A percentile compares a stretch with the other conserved stretches of the same genome.
Evolutionary conservation across 2,797 vertebrate genomes (phyloP).

Genomic region (Sus cebifrons): DNA sequence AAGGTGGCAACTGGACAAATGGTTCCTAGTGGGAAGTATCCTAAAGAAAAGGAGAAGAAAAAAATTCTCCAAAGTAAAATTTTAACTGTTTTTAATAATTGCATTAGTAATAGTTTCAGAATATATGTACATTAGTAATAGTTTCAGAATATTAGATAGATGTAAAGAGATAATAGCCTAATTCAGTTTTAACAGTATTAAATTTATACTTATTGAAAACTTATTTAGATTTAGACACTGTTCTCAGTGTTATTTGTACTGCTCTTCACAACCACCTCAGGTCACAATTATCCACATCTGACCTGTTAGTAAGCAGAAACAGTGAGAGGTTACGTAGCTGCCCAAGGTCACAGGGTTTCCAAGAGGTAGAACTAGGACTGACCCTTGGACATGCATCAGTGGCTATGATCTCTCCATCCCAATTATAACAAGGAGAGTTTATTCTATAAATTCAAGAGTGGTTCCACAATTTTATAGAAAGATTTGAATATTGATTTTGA

Average conservation of each 20-base stretch:
- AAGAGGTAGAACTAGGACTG: neutral
- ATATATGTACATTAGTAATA: neutral
- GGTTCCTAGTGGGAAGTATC: neutral
- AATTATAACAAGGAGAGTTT: neutral
- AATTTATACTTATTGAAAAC: neutral
- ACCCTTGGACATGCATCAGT: neutral
- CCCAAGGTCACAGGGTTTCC: neutral
- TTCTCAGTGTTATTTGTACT: neutral
- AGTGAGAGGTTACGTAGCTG: accelerated
- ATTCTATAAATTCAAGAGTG: neutral
- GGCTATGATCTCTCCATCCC: neutral
- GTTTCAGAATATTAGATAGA: neutral
- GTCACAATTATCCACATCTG: neutral
- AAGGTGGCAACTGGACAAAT: neutral
- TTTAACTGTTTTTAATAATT: neutral
- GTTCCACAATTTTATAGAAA: neutral
- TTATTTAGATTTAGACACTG: neutral
- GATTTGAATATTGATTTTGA: neutral
- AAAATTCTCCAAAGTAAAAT: neutral
- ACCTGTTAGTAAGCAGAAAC: neutral
- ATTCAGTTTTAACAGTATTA: neutral
- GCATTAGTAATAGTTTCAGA: neutral
- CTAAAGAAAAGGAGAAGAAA: neutral
- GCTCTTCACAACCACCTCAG: neutral
- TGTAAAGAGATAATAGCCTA: neutral